Evolutionary conservation across 2,888 invertebrate species (phyloP), one percentile per base, ranked within the genome.

Genomic region (Pristionchus mayeri): DNA sequence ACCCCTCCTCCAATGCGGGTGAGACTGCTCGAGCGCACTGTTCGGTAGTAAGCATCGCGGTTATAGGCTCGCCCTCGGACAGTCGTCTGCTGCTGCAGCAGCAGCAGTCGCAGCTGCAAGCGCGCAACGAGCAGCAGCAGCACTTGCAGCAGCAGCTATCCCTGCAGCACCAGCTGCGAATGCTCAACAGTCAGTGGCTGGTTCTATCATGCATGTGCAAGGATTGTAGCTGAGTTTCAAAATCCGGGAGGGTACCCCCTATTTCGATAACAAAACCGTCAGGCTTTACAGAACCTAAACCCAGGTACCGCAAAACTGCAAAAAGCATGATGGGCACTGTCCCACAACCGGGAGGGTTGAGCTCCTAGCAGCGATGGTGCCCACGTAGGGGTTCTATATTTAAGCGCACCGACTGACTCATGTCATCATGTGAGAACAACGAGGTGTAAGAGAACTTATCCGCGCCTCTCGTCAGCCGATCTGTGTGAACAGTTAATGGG

Each of bases 371-470:
- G n/a, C n/a, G n/a, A n/a, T n/a, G n/a, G n/a, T n/a, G n/a, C n/a
- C n/a, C n/a, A n/a, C n/a, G n/a, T n/a, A n/a, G n/a, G n/a, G n/a
- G n/a, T n/a, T n/a, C n/a, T n/a, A n/a, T n/a, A n/a, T n/a, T n/a
- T n/a, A n/a, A n/a, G n/a, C n/a, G n/a, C n/a, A n/a, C n/a, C n/a
- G n/a, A n/a, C n/a, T n/a, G n/a, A n/a, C n/a, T n/a, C n/a, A n/a
- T n/a, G n/a, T n/a, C n/a, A 63, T 63, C 63, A 63, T 34, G 63
- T 34, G 63, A 63, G 34, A 1, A 34, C 30, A 34, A 63, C 34
- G 30, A 63, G 63, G 63, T 63, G 63, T 34, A n/a, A n/a, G 63
- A n/a, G 63, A 63, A 63, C 34, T 63, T n/a, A n/a, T 34, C 63
- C n/a, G n/a, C n/a, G 13, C 34, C 13, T 60, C 57, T 60, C 27